Conservation (phyloP, 2,888 invertebrate genomes). For the Panopea generosa region DNA sequence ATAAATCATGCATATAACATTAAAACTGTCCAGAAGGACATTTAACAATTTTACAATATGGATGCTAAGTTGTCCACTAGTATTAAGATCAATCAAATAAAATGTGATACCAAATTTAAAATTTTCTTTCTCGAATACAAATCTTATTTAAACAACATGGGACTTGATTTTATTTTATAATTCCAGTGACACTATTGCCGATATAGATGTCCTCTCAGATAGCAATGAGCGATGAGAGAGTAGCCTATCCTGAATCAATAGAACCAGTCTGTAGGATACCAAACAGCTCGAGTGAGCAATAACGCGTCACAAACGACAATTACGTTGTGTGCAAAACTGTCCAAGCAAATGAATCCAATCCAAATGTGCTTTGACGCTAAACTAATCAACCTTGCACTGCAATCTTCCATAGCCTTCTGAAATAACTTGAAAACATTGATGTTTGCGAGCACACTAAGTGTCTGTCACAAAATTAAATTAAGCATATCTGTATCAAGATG, state of each 20-base stretch:
- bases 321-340: conserved; percentile 61
- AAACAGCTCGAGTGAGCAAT: conserved; percentile 27
- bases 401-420: conserved; percentile 11
- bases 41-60: too few species aligned
- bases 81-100: too few species aligned
- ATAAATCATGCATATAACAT: too few species aligned
- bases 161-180: too few species aligned
- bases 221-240: background rate
- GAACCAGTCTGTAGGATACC: too few species aligned
- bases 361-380: conserved; percentile 60
- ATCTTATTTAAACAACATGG: too few species aligned
- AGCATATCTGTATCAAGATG: background rate
- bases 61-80: too few species aligned
- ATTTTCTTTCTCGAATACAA: too few species aligned
- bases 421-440: conserved; percentile 5
- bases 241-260: too few species aligned
- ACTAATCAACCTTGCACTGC: conserved; percentile 47
- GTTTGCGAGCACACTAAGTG: background rate
- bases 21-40: too few species aligned
- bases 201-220: conserved; percentile 20
- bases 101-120: too few species aligned
- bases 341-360: conserved; percentile 66
- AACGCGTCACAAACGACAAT: conserved; percentile 61
- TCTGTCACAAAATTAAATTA: conserved; percentile 3
- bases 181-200: too few species aligned